Percentiles rank a stretch among this genome's conserved stretches.
phyloP scores from a whole-genome alignment of 1,140 invertebrate species.

The Heliconius congener region DNA sequence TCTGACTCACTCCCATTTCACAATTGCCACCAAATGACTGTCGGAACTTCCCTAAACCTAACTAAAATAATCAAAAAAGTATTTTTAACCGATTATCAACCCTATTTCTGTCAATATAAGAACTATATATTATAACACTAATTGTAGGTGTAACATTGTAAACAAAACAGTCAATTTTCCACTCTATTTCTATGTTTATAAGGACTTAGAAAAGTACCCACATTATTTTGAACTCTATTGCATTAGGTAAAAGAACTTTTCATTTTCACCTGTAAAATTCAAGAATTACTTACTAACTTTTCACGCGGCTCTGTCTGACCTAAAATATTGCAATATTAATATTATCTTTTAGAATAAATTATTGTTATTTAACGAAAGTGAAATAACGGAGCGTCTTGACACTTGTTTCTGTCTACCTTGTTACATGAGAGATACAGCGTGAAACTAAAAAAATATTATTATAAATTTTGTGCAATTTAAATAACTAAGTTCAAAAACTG shows the following conservation, averaged over 20 bases:
- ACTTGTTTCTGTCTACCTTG: too few species aligned
- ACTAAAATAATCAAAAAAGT: background rate
- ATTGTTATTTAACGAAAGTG: too few species aligned
- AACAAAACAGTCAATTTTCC: slow-evolving; percentile 16
- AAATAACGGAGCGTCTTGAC: too few species aligned
- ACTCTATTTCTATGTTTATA: slow-evolving; percentile 28
- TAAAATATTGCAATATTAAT: background rate
- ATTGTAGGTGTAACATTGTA: background rate
- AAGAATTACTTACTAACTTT: background rate
- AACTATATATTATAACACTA: background rate
- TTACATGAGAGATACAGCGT: too few species aligned
- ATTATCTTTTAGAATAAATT: too few species aligned
- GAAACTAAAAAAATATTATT: too few species aligned
- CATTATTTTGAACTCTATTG: slow-evolving; percentile 1
- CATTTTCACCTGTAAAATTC: background rate
- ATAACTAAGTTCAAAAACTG: too few species aligned
- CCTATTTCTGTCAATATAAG: background rate
- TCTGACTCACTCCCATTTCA: slow-evolving; percentile 6
- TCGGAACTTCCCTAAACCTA: slow-evolving; percentile 26
- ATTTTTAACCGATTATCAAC: slow-evolving; percentile 13
- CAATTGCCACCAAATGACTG: slow-evolving; percentile 27
- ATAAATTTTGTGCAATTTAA: too few species aligned
- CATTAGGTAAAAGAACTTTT: background rate
- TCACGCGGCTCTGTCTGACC: background rate
- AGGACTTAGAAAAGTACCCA: slow-evolving; percentile 3